Evolutionary conservation across 2,797 vertebrate species (phyloP).

Genomic region (Pangasius krempfi): DNA sequence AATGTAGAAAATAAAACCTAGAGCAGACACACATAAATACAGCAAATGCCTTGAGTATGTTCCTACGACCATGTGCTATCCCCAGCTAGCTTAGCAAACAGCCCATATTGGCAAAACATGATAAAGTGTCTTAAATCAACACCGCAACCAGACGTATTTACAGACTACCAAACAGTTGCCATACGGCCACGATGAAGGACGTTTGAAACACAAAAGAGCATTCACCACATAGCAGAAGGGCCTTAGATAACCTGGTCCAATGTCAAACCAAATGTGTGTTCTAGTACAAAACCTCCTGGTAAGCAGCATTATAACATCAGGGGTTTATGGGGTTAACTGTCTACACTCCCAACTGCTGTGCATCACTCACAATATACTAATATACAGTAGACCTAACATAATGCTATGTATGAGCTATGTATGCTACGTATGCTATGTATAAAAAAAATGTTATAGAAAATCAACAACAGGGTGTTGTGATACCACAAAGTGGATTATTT

Average conservation of each 20-base stretch:
- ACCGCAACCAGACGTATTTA: constrained; percentile 9
- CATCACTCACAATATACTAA: neutral
- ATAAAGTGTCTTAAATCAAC: constrained; percentile 12
- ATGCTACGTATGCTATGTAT: neutral
- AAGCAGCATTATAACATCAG: neutral
- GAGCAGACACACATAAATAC: neutral
- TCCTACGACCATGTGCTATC: neutral
- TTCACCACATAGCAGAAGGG: neutral
- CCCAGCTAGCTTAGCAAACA: neutral
- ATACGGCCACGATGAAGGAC: neutral
- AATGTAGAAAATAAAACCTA: neutral
- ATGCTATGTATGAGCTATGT: no score
- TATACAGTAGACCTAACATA: neutral
- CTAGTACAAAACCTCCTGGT: neutral
- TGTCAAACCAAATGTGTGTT: neutral
- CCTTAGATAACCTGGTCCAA: neutral
- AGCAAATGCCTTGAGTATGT: neutral
- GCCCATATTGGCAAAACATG: neutral
- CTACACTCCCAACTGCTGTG: neutral
- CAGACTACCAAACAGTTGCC: neutral
- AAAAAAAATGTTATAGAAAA: neutral
- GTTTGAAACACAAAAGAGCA: neutral
- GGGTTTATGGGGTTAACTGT: neutral
- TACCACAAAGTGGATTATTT: neutral
- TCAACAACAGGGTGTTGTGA: neutral